Base-by-base conservation (phyloP, 2,113 vertebrate genomes). In the Macrotus californicus region DNA sequence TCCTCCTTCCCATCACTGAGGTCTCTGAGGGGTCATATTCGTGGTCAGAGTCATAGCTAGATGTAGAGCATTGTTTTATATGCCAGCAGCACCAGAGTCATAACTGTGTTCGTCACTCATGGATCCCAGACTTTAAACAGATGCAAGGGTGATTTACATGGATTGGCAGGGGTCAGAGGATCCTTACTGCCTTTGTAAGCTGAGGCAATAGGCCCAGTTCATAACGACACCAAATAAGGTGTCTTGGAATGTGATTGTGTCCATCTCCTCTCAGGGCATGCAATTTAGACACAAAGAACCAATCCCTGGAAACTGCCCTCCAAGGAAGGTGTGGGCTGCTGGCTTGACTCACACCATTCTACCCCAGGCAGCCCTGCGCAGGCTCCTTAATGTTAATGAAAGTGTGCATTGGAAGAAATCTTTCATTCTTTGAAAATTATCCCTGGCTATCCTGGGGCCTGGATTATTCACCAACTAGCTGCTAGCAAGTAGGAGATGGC, bases 91-190 rank as follows among this genome's bases (percentile, higher is more conserved):
- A 96, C 95, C 94, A 95, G 89, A 97, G 95, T 94, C 72, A 21
- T 97, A 98, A 97, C 96, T 98, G 64, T 98, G 98, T 97, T 97
- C 94, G 94, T 98, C 96, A 96, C 95, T 97, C 96, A 89, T 46
- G 92, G 72, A 94, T 96, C 2, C 1, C 92, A 89, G 7, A 89
- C 90, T 97, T 98, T 98, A 97, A 97, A 96, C 94, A 97, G 91
- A 97, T 98, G 94, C 96, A 97, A 98, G 92, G 93, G 90, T 93
- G 94, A 98, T 98, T 97, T 97, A 95, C 96, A 94, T 92, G 92
- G 75, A 95, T 96, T 97, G 96, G 87, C 89, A 70, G 69, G 89
- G 81, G 64, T 77, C 94, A 96, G 70, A 88, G 52, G 94, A 97
- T 96, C 87, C 85, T 97, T 95, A 88, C 64, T 96, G 69, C 79